Evolutionary conservation across 2,797 vertebrate species (phyloP).

Genomic region (Acridotheres tristis): DNA sequence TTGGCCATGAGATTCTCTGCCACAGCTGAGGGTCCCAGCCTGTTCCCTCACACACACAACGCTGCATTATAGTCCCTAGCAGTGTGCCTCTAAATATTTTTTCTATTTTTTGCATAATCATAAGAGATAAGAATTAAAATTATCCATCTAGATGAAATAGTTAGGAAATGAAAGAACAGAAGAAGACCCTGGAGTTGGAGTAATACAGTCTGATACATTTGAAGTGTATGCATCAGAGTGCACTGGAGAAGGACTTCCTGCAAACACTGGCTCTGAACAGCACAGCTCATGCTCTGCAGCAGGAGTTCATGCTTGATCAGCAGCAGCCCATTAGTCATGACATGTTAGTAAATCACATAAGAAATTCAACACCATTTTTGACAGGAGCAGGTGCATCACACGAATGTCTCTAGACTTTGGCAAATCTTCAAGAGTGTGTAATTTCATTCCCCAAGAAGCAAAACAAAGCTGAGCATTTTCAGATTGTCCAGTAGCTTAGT

Average conservation of each 20-base stretch:
- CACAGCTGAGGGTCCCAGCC: not conserved
- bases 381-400: constrained; percentile 34
- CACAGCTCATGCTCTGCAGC: not conserved
- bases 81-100: not conserved
- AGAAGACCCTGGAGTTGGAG: not conserved
- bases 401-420: not conserved
- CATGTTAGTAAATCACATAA: not conserved
- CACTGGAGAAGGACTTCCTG: not conserved
- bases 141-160: not conserved
- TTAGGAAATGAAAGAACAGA: not conserved
- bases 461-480: not conserved
- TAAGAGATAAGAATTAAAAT: not conserved
- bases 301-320: not conserved
- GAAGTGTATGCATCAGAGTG: not conserved
- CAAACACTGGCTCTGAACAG: not conserved
- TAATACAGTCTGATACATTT: not conserved
- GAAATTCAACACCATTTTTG: not conserved
- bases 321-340: not conserved
- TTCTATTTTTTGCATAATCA: not conserved
- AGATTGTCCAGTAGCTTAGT: not conserved
- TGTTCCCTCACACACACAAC: not conserved
- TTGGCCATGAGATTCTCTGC: not conserved
- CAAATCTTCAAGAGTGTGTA: not conserved
- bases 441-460: not conserved
- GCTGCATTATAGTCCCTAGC: not conserved